Base-by-base conservation (phyloP, 2,113 vertebrate genomes). In the Dascyllus trimaculatus region DNA sequence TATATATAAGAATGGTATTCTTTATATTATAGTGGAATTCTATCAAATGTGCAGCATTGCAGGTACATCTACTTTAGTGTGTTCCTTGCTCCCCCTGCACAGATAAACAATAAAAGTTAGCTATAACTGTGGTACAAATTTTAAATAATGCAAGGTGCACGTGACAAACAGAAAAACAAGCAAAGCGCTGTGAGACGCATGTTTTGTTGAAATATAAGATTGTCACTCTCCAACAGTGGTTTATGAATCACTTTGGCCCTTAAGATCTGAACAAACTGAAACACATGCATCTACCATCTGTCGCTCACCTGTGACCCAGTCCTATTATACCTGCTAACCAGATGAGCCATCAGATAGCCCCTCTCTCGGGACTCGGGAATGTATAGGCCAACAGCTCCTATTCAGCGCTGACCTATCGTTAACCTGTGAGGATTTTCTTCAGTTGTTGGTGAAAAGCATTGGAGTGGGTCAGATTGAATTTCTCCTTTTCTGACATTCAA, bases 241-340 rank as follows among this genome's bases (percentile, higher is more conserved):
- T 73, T 67, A 66, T 83, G 60, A 84, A 80, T 78, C 26, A 56
- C 11, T 56, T 19, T 35, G 46, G 26, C 71, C 68, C 48, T 79
- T 68, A 85, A 67, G 62, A 85, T 73, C 17, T 17, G 59, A 52
- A 78, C 40, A 40, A 38, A 78, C 32, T 66, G 58, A 78, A 64
- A 77, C 58, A 76, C 25, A 75, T 35, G 25, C 68, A 57, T 78
- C 53, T 43, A 76, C 63, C 77, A 89, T 88, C 69, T 86, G 78
- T 24, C 71, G 65, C 22, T 87, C 85, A 87, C 85, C 82, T 90
- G 82, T 81, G 75, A 79, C 61, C 69, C 74, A 40, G 45, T 87
- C 53, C 49, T 48, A 81, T 80, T 65, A 80, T 82, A 71, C 71
- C 79, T 85, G 73, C 81, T 71, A 58, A 84, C 71, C 85, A 90